Base-by-base conservation (phyloP, 23 tunicate species). In the Styela clava region DNA sequence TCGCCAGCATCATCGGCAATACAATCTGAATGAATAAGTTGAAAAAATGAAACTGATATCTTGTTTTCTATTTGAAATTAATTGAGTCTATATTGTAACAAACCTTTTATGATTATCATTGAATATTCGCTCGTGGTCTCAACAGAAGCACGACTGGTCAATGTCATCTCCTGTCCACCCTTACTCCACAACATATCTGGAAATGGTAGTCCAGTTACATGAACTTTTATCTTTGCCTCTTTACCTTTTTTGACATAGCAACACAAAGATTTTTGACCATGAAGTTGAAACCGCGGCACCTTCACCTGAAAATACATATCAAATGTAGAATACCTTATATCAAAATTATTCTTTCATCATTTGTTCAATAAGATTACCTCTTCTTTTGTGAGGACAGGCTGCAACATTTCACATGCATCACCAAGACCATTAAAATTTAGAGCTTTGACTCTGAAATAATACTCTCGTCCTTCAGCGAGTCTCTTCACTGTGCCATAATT, bases 361-460 rank as follows among this genome's bases (percentile, higher is more conserved):
- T 22, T 9, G 0, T 22, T 44, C 65, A 76, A 31, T 22, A 26
- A 76, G 9, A 35, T 35, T 69, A 94, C 89, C 79, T 85, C 85
- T 35, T 89, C 99, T 68, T 83, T 91, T 21, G 81, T 88, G 26
- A 74, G 73, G 62, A 95, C 92, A 24, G 94, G 79, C 52, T 95
- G 95, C 61, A 81, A 22, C 25, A 86, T 52, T 74, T 95, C 99
- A 32, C 88, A 63, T 1, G 92, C 81, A 28, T 89, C 92, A 3
- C 99, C 96, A 27, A 84, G 76, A 31, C 99, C 99, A 69, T 84
- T 95, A 52, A 86, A 91, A 64, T 95, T 95, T 30, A 95, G 74
- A 2, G 99, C 99, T 63, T 86, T 89, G 52, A 95, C 89, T 61
- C 96, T 64, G 84, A 95, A 86, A 69, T 65, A 20, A 44, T 95